Percentiles rank a stretch among this genome's conserved stretches.
phyloP scores from a whole-genome alignment of 2,888 invertebrate species.

The Plagodis dolabraria region DNA sequence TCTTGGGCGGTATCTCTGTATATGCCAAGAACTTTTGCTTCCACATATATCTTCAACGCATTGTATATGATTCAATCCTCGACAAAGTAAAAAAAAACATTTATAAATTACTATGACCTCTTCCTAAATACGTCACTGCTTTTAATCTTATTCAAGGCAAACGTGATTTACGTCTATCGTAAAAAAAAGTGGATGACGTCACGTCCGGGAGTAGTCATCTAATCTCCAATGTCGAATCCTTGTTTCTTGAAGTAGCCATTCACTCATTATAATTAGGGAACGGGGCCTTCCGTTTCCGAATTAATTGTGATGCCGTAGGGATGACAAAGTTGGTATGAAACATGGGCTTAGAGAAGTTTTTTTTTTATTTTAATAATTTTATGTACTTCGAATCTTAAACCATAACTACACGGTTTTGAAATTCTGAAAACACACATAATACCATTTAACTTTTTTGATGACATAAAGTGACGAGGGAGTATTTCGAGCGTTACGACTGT shows the following conservation, averaged over 20 bases:
- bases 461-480: too few relatives aligned
- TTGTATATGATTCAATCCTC: too few relatives aligned
- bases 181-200: constrained; percentile 31
- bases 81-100: too few relatives aligned
- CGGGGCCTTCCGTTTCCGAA: constrained; percentile 26
- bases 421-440: too few relatives aligned
- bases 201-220: constrained; percentile 32
- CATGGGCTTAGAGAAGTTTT: background rate
- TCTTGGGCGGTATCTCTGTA: too few relatives aligned
- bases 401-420: too few relatives aligned
- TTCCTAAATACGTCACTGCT: background rate
- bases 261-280: constrained; percentile 35
- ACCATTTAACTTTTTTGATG: too few relatives aligned
- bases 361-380: background rate
- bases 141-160: constrained; percentile 24
- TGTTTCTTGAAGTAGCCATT: constrained; percentile 30
- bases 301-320: constrained; percentile 30
- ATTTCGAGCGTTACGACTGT: too few relatives aligned
- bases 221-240: constrained; percentile 25
- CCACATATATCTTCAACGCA: too few relatives aligned
- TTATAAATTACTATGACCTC: background rate
- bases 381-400: background rate
- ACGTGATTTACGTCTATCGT: constrained; percentile 25
- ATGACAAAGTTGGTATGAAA: background rate
- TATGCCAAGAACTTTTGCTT: too few relatives aligned